Evolutionary conservation across 2,888 invertebrate genomes (phyloP), one percentile per base, ranked within the genome.

Genomic region (Sabellastarte sp.): DNA sequence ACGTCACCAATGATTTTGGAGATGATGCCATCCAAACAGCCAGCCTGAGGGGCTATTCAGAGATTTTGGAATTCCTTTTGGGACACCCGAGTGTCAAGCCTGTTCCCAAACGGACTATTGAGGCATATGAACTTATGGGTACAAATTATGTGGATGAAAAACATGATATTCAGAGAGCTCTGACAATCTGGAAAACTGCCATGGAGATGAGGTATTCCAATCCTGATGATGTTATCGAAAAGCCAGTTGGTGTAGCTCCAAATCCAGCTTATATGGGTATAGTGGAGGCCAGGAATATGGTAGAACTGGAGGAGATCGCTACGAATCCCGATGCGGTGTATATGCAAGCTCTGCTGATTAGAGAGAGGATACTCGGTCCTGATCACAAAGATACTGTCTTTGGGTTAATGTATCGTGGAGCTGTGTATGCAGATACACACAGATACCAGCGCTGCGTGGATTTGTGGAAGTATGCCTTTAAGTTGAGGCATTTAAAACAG

Each of bases 11-110:
- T 73, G 88, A 91, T 73, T 90, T 91, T 78, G 92, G 93, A 29
- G 94, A 94, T 84, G 93, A 94, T 86, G 93, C 94, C 32, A 85
- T 95, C 74, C 92, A 92, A 78, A 92, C 92, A 32, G 93, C 93
- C 24, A 91, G 92, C 79, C 86, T 93, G 10, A 91, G 91, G 82
- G 91, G 91, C 59, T 78, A 79, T 59, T 69, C 69, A 1, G 75
- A 78, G 32, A 80, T 84, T 50, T 56, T 71, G 0, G 88, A 89
- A 68, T 89, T 90, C 83, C 86, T 94, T 61, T 87, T 89, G 74
- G 85, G 86, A 59, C 86, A 86, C 72, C n/a, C n/a, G n/a, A n/a
- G n/a, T n/a, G 79, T 82, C 26, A 87, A 87, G 58, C 93, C 91
- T 84, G 76, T 87, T 30, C 85, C 88, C 1, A 89, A 89, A 78